A percentile compares a stretch with the other conserved stretches of the same genome.
Conservation (phyloP, 2,113 vertebrate genomes). For the Ovis canadensis region DNA sequence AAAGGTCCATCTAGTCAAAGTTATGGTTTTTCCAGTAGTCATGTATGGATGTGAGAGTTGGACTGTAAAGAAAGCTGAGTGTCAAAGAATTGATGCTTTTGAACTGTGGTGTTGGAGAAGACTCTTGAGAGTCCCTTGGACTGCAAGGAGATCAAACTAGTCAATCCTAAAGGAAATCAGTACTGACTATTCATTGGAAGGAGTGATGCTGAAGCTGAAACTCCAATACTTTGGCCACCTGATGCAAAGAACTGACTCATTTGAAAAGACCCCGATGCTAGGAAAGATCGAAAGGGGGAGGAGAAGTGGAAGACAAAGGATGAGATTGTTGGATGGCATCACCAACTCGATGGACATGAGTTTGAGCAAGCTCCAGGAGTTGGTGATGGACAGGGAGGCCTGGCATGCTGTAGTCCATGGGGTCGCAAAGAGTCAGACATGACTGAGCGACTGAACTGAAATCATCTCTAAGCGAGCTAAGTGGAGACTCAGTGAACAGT, state of each 20-base stretch:
- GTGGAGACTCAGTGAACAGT: background rate
- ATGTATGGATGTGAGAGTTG: background rate
- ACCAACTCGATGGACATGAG: background rate
- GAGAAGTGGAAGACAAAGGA: background rate
- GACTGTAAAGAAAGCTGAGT: background rate
- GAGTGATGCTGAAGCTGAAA: background rate
- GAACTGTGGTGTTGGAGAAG: background rate
- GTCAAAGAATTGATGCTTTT: background rate
- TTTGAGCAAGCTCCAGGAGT: no score
- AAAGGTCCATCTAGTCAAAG: background rate
- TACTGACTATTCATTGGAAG: background rate
- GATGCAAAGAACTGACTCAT: background rate
- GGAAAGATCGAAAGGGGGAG: background rate
- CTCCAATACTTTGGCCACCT: background rate
- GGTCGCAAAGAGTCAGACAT: background rate
- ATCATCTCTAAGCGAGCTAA: background rate
- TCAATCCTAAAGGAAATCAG: background rate
- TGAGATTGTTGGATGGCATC: background rate
- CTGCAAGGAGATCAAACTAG: background rate
- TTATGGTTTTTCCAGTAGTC: background rate
- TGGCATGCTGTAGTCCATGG: background rate
- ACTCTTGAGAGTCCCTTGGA: background rate
- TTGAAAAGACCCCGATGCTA: background rate
- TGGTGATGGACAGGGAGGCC: no score
- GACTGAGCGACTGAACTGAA: background rate